Percentiles rank a stretch among this genome's conserved stretches.
Conservation (phyloP, 2,797 vertebrate genomes). For the Synaphobranchus kaupii region DNA sequence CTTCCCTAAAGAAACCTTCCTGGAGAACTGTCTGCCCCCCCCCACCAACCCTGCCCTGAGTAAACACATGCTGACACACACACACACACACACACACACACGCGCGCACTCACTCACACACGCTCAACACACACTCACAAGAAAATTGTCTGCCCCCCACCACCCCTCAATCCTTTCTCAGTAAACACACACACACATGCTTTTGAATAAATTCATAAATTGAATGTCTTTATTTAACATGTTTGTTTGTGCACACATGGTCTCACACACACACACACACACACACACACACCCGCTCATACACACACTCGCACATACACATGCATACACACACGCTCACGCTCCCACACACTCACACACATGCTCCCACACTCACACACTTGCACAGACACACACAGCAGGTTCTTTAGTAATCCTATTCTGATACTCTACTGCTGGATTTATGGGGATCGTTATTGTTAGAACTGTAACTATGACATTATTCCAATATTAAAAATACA, state of each 20-base stretch:
- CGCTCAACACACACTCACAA: neutral
- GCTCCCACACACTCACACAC: constrained; percentile 6
- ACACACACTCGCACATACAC: no score
- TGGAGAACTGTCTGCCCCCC: constrained; percentile 41
- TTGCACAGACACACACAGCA: neutral
- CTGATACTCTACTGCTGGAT: neutral
- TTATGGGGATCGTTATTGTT: neutral
- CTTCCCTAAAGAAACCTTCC: constrained; percentile 61
- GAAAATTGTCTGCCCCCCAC: no score
- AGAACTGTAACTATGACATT: neutral
- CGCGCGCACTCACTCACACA: neutral
- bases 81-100: neutral
- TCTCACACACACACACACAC: neutral
- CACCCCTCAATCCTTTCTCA: no score
- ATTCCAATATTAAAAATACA: neutral
- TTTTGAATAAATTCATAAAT: no score
- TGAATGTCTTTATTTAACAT: no score
- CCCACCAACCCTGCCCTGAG: neutral
- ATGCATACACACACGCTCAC: no score
- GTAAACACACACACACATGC: neutral
- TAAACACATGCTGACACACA: constrained; percentile 17
- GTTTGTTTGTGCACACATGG: no score
- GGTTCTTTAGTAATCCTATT: neutral
- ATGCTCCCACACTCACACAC: neutral
- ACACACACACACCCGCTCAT: neutral